Evolutionary conservation across 2,797 vertebrate species (phyloP).

Genomic region (Acrossocheilus wenchowensis): DNA sequence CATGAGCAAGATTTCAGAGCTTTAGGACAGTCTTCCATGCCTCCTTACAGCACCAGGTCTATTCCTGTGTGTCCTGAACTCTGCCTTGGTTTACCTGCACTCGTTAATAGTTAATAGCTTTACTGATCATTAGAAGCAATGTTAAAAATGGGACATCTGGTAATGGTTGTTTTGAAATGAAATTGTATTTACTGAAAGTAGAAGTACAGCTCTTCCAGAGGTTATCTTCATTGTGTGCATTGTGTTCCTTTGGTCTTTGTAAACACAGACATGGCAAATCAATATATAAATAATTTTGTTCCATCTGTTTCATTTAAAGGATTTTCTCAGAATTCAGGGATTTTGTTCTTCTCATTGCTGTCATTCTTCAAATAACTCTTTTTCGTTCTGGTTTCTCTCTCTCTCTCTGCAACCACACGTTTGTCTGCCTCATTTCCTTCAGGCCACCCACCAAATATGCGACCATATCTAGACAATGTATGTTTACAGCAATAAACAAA

Average conservation of each 20-base stretch:
- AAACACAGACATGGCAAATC: not conserved
- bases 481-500: conserved; percentile 57
- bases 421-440: not conserved
- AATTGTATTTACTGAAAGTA: not conserved
- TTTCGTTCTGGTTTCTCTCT: not conserved
- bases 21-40: not conserved
- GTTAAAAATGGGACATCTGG: not conserved
- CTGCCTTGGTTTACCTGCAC: not conserved
- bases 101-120: not conserved
- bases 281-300: not conserved
- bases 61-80: not conserved
- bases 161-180: not conserved
- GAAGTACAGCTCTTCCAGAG: not conserved
- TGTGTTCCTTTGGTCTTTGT: not conserved
- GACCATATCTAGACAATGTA: conserved; percentile 54
- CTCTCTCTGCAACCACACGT: not conserved
- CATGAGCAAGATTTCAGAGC: not conserved
- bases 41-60: not conserved
- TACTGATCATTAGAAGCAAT: not conserved
- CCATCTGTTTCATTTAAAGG: conserved; percentile 14
- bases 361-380: conserved; percentile 5
- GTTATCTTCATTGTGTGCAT: not conserved
- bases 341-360: conserved; percentile 5
- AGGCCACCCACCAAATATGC: conserved; percentile 25
- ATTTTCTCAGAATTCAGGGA: not conserved